phyloP scores from a whole-genome alignment of 1,140 invertebrate genomes.

The Wasmannia auropunctata region DNA sequence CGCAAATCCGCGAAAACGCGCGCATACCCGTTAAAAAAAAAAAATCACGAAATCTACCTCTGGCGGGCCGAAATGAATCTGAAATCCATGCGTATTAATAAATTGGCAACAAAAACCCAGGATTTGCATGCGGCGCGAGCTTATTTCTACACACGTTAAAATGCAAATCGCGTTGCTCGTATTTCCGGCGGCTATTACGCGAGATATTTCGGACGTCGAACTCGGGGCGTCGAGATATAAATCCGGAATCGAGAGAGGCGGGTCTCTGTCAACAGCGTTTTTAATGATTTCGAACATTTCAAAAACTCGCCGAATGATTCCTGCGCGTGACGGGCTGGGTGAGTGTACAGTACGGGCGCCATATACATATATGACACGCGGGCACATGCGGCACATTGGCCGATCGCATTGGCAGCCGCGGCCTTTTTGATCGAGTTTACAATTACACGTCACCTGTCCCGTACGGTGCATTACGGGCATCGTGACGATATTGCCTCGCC shows the following conservation, averaged over 20 bases:
- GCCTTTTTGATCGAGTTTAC: slow-evolving; percentile 71
- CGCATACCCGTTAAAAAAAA: not conserved
- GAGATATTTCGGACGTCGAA: slow-evolving; percentile 34
- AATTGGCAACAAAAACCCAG: slow-evolving; percentile 11
- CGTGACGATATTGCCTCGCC: slow-evolving; percentile 51
- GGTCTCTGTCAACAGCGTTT: slow-evolving; percentile 43
- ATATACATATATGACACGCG: not conserved
- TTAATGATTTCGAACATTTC: slow-evolving; percentile 49
- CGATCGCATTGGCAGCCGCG: slow-evolving; percentile 60
- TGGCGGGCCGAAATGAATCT: not conserved
- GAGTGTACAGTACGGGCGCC: not conserved
- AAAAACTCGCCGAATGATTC: slow-evolving; percentile 48
- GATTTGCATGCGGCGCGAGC: not conserved
- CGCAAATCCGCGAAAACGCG: not conserved
- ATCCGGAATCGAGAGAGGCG: slow-evolving; percentile 14
- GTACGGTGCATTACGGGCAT: slow-evolving; percentile 61
- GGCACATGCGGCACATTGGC: not conserved
- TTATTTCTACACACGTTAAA: slow-evolving; percentile 28
- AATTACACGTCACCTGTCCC: slow-evolving; percentile 69
- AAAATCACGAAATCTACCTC: not conserved
- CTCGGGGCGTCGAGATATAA: slow-evolving; percentile 15
- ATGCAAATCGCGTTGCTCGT: slow-evolving; percentile 31
- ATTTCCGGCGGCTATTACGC: slow-evolving; percentile 20
- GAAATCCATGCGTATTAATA: slow-evolving; percentile 22
- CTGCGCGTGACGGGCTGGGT: slow-evolving; percentile 10